Percentiles rank a stretch among this genome's conserved stretches.
These are phyloP conservation scores for Heliconius himera DNA, from an alignment of 1,140 invertebrate genomes.

Conservation along the genomic window DNA sequence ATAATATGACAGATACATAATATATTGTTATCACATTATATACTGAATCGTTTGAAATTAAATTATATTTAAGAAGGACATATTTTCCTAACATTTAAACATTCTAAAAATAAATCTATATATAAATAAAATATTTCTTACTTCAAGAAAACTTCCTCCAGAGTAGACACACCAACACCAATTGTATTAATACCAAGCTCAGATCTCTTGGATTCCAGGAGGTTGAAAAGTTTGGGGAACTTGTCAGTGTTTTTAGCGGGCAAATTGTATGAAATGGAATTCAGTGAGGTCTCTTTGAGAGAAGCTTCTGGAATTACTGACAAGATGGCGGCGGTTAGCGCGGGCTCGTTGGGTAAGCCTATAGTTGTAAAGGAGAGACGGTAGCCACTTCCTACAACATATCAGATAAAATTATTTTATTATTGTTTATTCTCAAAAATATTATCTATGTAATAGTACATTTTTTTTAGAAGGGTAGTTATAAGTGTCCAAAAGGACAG, in stretches of 20 bases:
- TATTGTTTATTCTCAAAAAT: too few relatives aligned
- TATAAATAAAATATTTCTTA: conserved; percentile 64
- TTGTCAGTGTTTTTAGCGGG: conserved; percentile 49
- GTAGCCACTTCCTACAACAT: conserved; percentile 64
- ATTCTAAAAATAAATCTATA: neutral
- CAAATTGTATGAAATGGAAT: conserved; percentile 60
- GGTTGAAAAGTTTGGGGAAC: conserved; percentile 84
- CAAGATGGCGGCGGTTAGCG: conserved; percentile 48
- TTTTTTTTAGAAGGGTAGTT: too few relatives aligned
- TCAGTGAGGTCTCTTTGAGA: conserved; percentile 53
- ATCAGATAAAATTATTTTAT: neutral
- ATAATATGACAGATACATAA: neutral
- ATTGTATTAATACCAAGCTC: conserved; percentile 87
- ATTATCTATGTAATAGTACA: too few relatives aligned
- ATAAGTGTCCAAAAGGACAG: too few relatives aligned
- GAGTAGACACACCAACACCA: conserved; percentile 90
- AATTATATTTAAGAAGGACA: too few relatives aligned
- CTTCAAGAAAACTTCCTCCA: conserved; percentile 94
- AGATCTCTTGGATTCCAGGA: conserved; percentile 83
- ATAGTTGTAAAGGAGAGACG: conserved; percentile 59
- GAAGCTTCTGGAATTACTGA: conserved; percentile 52
- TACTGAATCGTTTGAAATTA: too few relatives aligned
- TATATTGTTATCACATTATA: too few relatives aligned
- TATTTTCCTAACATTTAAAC: too few relatives aligned
- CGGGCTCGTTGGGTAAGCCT: conserved; percentile 45